phyloP scores from a whole-genome alignment of 2,888 invertebrate genomes.

The Parnassius smintheus region DNA sequence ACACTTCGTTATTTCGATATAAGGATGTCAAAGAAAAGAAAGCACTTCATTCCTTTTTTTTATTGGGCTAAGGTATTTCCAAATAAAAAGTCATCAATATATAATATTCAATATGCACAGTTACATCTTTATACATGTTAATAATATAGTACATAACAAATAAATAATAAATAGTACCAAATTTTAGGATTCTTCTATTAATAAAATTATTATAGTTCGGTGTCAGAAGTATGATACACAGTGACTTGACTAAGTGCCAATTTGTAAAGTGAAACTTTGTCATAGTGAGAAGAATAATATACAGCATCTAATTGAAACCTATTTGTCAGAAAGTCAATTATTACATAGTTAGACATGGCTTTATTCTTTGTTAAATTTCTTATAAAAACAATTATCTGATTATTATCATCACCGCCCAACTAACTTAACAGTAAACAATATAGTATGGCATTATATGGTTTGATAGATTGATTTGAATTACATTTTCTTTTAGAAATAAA shows the following conservation, averaged over 20 bases:
- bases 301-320: constrained; percentile 59
- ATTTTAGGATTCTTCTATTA: constrained; percentile 72
- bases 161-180: constrained; percentile 80
- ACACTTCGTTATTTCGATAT: background rate
- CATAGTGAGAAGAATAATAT: constrained; percentile 56
- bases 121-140: constrained; percentile 80
- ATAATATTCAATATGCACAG: constrained; percentile 80
- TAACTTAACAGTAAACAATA: constrained; percentile 77
- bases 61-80: constrained; percentile 75
- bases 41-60: constrained; percentile 52
- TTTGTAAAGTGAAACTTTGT: constrained; percentile 53
- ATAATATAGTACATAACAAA: constrained; percentile 80
- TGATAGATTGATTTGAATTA: constrained; percentile 74
- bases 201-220: constrained; percentile 70
- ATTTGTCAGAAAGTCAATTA: constrained; percentile 48
- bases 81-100: constrained; percentile 78
- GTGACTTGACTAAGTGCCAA: constrained; percentile 73
- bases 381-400: constrained; percentile 48
- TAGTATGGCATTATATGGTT: constrained; percentile 78
- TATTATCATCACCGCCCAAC: constrained; percentile 63
- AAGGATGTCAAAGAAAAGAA: constrained; percentile 29
- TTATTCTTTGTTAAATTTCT: constrained; percentile 44
- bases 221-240: constrained; percentile 73
- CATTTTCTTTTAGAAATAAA: constrained; percentile 75
- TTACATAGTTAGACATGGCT: constrained; percentile 61